Evolutionary conservation across 2,888 invertebrate species (phyloP).

Genomic region (Phalera bucephala): DNA sequence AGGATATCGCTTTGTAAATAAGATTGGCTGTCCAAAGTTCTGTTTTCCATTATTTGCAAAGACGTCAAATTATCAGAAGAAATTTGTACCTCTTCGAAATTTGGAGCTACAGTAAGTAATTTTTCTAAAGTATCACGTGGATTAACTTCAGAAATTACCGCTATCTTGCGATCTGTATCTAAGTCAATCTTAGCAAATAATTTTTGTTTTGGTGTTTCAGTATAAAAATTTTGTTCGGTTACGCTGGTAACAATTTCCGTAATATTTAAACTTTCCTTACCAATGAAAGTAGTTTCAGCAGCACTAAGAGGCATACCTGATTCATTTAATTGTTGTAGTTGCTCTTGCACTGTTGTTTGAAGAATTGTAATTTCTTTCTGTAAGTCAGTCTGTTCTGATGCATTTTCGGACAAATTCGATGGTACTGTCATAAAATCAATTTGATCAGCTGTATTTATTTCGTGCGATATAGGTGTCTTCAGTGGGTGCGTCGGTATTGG

Average conservation of each 20-base stretch:
- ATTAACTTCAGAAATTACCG: constrained; percentile 71
- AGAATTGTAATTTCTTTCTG: constrained; percentile 66
- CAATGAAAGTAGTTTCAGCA: constrained; percentile 80
- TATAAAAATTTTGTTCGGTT: constrained; percentile 72
- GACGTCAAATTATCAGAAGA: constrained; percentile 51
- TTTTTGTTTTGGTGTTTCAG: constrained; percentile 54
- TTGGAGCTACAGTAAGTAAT: constrained; percentile 41
- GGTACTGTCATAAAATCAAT: constrained; percentile 47
- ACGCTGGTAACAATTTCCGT: constrained; percentile 78
- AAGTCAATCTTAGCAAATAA: constrained; percentile 79
- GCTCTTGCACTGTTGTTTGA: constrained; percentile 76
- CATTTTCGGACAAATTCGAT: constrained; percentile 42
- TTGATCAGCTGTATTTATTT: constrained; percentile 69
- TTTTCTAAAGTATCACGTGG: constrained; percentile 52
- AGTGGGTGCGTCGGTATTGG: constrained; percentile 56
- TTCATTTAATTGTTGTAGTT: constrained; percentile 73
- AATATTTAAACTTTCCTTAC: constrained; percentile 84
- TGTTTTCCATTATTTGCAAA: constrained; percentile 64
- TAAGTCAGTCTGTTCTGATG: constrained; percentile 55
- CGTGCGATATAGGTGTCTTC: constrained; percentile 65
- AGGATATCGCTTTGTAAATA: constrained; percentile 37
- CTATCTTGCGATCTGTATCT: constrained; percentile 76
- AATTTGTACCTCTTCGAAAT: constrained; percentile 59
- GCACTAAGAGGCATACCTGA: constrained; percentile 77
- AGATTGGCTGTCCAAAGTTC: constrained; percentile 69